phyloP scores from a whole-genome alignment of 1,140 invertebrate species.

The Paralvinella palmiformis region DNA sequence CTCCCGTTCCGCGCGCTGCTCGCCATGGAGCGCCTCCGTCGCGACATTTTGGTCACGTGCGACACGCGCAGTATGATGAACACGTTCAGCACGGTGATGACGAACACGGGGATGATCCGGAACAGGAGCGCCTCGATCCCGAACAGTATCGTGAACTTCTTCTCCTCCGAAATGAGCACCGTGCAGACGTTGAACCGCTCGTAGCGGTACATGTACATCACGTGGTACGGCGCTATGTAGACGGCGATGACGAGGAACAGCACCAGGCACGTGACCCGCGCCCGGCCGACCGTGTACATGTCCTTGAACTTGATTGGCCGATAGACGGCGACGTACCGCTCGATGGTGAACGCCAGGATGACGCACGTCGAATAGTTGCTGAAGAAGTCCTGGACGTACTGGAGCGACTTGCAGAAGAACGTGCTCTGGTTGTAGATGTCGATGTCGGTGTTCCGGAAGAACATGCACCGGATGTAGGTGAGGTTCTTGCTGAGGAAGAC shows the following conservation, averaged over 20 bases:
- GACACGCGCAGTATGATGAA: constrained; percentile 14
- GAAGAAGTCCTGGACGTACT: constrained; percentile 15
- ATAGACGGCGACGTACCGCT: constrained; percentile 14
- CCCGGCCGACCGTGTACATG: constrained; percentile 10
- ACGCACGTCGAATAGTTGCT: constrained; percentile 13
- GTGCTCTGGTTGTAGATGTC: constrained; percentile 13
- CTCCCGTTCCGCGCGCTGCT: background rate
- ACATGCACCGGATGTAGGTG: constrained; percentile 13
- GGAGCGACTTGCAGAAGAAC: constrained; percentile 7
- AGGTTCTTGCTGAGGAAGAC: constrained; percentile 15
- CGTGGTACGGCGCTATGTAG: constrained; percentile 14
- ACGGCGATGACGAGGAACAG: constrained; percentile 7
- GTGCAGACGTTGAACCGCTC: constrained; percentile 10
- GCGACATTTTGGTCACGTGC: background rate
- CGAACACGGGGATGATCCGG: constrained; percentile 11
- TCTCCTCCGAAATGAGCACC: constrained; percentile 3
- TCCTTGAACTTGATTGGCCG: constrained; percentile 10
- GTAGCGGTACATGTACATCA: constrained; percentile 10
- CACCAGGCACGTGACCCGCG: background rate
- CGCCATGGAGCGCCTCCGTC: background rate
- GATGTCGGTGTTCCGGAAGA: constrained; percentile 4
- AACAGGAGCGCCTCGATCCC: constrained; percentile 10
- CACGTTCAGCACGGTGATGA: constrained; percentile 15
- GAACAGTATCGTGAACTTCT: constrained; percentile 5
- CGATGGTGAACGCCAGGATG: constrained; percentile 17